These are phyloP conservation scores for Zaprionus africanus DNA, from an alignment of 1,140 invertebrate genomes.

Conservation along the genomic window DNA sequence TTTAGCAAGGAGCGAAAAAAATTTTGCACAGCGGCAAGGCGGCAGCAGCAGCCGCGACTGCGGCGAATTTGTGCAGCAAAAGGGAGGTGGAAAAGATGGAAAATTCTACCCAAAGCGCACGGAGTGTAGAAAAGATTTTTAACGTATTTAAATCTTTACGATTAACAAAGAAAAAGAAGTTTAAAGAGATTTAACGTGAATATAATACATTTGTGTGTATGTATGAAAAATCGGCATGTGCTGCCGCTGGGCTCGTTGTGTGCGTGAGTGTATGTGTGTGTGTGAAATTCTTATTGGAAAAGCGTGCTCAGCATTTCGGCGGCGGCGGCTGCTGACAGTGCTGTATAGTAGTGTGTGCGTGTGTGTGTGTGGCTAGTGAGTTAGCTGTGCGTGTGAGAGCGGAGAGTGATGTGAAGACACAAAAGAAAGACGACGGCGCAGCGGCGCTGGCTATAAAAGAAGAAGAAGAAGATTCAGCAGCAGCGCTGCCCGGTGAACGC, in stretches of 20 bases:
- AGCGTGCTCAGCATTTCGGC: constrained; percentile 77
- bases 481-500: constrained; percentile 66
- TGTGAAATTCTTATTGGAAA: constrained; percentile 78
- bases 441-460: constrained; percentile 43
- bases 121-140: constrained; percentile 17
- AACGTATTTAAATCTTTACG: constrained; percentile 27
- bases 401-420: constrained; percentile 62
- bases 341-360: constrained; percentile 14
- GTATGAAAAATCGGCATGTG: constrained; percentile 75
- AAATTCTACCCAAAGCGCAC: constrained; percentile 43
- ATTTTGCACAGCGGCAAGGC: constrained; percentile 74
- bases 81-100: constrained; percentile 68
- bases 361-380: constrained; percentile 19
- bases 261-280: constrained; percentile 39
- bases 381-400: constrained; percentile 43
- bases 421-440: constrained; percentile 64
- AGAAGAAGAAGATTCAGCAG: constrained; percentile 66
- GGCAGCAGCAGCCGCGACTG: constrained; percentile 53
- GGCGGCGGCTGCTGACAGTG: constrained; percentile 51
- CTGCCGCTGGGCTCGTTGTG: constrained; percentile 17
- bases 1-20: constrained; percentile 74
- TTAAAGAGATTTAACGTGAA: constrained; percentile 54
- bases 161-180: constrained; percentile 16
- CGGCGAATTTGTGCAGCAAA: constrained; percentile 64
- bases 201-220: constrained; percentile 50